Evolutionary conservation across 2,113 vertebrate genomes (phyloP).

Genomic region (Numida meleagris): DNA sequence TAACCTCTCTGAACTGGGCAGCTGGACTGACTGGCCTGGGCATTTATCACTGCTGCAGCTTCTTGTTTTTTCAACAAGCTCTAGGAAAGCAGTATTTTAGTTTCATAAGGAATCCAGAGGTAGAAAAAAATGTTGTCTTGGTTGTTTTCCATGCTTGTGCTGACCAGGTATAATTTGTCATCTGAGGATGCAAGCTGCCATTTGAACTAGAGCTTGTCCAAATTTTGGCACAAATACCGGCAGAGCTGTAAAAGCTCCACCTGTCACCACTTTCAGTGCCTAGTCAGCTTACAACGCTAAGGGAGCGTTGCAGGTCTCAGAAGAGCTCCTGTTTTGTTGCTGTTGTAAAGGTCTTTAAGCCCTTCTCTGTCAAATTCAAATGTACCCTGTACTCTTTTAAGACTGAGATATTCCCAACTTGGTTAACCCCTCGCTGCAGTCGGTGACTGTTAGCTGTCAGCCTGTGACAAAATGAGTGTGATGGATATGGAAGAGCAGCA

Average conservation of each 20-base stretch:
- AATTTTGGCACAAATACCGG: conserved; percentile 45
- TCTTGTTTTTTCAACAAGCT: background rate
- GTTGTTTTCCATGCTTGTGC: conserved; percentile 19
- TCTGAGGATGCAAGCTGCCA: conserved; percentile 24
- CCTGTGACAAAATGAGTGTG: background rate
- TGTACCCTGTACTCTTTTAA: background rate
- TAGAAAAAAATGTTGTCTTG: background rate
- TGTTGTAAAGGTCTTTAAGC: background rate
- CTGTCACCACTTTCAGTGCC: conserved; percentile 22
- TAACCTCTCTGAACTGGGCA: conserved; percentile 51
- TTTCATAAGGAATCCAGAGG: background rate
- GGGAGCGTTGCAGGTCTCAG: conserved; percentile 6
- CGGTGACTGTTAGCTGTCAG: background rate
- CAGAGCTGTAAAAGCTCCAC: conserved; percentile 39
- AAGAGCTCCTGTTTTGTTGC: background rate
- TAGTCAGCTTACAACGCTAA: background rate
- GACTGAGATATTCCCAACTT: background rate
- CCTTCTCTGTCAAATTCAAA: background rate
- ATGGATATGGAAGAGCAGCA: background rate
- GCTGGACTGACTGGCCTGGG: background rate
- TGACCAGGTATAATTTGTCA: conserved; percentile 52
- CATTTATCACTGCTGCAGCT: conserved; percentile 24
- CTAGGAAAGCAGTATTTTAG: background rate
- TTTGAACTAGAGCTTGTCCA: conserved; percentile 32
- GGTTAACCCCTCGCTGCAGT: background rate